Conservation (phyloP, 2,797 vertebrate genomes). For the Cyclopterus lumpus region DNA sequence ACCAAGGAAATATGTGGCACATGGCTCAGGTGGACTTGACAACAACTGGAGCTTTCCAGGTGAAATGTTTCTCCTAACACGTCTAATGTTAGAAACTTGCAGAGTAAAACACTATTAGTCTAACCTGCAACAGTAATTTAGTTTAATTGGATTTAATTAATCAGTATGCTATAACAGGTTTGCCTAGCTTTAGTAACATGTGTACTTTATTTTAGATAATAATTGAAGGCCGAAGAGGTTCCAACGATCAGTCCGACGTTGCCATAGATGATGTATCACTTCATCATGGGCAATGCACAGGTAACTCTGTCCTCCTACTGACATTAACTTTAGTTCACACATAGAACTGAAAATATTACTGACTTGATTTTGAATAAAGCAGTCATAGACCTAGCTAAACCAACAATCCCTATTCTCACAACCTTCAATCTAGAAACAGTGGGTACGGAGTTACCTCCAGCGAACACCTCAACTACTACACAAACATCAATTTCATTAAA, state of each 20-base stretch:
- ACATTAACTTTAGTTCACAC: not conserved
- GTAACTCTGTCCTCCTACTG: constrained; percentile 53
- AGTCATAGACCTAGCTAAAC: constrained; percentile 53
- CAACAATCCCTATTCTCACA: constrained; percentile 20
- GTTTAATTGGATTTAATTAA: not conserved
- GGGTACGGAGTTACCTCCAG: not conserved
- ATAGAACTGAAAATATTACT: not conserved
- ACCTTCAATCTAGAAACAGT: constrained; percentile 18
- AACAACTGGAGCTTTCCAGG: constrained; percentile 67
- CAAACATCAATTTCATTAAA: constrained; percentile 3
- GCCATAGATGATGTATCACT: constrained; percentile 86
- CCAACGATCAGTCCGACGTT: constrained; percentile 78
- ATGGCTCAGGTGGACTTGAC: constrained; percentile 75
- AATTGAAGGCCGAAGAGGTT: constrained; percentile 81
- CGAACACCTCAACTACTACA: not conserved
- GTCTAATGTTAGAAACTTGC: not conserved
- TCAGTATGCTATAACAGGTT: not conserved
- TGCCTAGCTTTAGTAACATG: not conserved
- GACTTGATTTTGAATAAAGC: not conserved
- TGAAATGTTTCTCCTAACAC: not conserved
- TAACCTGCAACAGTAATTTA: not conserved
- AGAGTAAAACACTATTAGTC: not conserved
- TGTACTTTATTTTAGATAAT: constrained; percentile 72
- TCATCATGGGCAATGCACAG: constrained; percentile 75
- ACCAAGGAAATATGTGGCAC: constrained; percentile 81